Percentiles rank a stretch among this genome's conserved stretches.
Evolutionary conservation across 2,113 vertebrate species (phyloP).

Genomic region (Coptodon rendalli): DNA sequence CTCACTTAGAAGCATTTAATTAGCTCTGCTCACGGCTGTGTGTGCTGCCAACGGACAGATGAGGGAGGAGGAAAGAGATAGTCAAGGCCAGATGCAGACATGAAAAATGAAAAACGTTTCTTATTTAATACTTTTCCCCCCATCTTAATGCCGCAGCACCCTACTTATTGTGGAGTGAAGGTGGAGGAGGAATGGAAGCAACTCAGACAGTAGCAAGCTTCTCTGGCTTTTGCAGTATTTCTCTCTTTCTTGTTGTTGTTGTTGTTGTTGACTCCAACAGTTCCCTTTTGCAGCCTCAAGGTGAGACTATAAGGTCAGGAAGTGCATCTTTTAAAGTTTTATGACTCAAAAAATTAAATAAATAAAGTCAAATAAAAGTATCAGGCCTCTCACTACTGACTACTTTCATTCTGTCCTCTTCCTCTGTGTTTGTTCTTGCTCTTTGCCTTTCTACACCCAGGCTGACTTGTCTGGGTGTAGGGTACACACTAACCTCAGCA

Average conservation of each 20-base stretch:
- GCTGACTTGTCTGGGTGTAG: neutral
- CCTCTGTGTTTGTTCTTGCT: neutral
- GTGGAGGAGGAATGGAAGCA: neutral
- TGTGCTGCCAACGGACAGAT: constrained; percentile 30
- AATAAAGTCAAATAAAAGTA: neutral
- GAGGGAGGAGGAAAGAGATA: constrained; percentile 8
- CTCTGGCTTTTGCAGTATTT: neutral
- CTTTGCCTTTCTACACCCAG: neutral
- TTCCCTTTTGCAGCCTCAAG: neutral
- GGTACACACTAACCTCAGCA: neutral
- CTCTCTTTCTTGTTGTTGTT: neutral
- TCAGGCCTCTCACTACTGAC: neutral
- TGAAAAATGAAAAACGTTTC: neutral
- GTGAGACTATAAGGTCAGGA: constrained; percentile 18
- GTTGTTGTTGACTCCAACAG: neutral
- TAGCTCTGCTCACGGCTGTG: constrained; percentile 69
- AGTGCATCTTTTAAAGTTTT: neutral
- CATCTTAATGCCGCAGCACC: neutral
- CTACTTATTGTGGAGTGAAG: neutral
- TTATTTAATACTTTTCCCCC: neutral
- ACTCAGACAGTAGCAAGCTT: neutral
- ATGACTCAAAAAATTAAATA: neutral
- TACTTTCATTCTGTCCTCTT: neutral
- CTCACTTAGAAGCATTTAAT: constrained; percentile 76
- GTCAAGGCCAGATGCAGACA: neutral